These are phyloP conservation scores for Sebastes taczanowskii DNA, from an alignment of 2,797 vertebrate genomes.

Conservation along the genomic window DNA sequence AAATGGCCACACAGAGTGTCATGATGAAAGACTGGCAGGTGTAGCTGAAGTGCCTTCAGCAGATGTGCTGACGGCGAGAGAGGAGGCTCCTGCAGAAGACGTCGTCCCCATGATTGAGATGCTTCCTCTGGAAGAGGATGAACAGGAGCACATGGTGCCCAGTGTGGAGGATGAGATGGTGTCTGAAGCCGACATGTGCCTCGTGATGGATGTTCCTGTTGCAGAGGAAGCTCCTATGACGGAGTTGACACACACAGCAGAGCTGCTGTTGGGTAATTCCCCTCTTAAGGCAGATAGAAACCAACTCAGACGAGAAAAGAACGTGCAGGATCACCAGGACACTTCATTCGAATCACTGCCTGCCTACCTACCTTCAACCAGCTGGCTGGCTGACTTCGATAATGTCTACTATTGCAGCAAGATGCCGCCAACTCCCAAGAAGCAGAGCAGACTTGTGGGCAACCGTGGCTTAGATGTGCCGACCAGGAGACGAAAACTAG, in stretches of 20 bases:
- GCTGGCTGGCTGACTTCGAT: conserved; percentile 77
- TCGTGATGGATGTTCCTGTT: not conserved
- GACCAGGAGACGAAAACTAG: conserved; percentile 43
- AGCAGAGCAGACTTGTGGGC: conserved; percentile 32
- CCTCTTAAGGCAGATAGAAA: not conserved
- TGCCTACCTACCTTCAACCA: conserved; percentile 76
- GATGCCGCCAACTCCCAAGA: conserved; percentile 49
- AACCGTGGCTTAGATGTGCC: conserved; percentile 28
- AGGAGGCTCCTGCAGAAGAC: conserved; percentile 19
- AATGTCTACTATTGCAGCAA: conserved; percentile 61
- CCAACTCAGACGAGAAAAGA: not conserved
- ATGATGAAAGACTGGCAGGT: not conserved
- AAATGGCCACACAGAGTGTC: conserved; percentile 37
- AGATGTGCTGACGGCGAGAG: not conserved
- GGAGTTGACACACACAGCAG: not conserved
- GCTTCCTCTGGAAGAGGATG: conserved; percentile 4
- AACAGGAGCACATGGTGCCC: not conserved
- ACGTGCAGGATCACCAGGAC: conserved; percentile 57
- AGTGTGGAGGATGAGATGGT: not conserved
- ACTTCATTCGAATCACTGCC: conserved; percentile 76
- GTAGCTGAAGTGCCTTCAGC: conserved; percentile 5
- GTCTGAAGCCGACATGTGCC: not conserved
- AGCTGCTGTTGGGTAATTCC: conserved; percentile 9
- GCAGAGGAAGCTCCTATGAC: not conserved
- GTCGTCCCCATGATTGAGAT: conserved; percentile 1